These are phyloP conservation scores for Epizoanthus rinbou DNA, from an alignment of 92 coral and sea anemone genomes.

Conservation along the genomic window DNA sequence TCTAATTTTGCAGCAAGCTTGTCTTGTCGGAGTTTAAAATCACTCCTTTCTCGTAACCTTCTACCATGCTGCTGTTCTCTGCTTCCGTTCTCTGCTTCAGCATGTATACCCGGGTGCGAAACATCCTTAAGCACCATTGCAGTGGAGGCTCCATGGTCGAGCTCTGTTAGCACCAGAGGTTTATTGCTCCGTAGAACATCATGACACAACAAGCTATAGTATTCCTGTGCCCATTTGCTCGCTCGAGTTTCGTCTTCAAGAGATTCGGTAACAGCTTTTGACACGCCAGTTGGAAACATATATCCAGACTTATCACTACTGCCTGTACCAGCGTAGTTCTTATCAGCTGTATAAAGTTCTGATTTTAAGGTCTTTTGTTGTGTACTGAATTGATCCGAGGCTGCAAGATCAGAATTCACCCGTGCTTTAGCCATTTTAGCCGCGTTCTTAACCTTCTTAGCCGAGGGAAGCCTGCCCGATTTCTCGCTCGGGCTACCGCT, in stretches of 20 bases:
- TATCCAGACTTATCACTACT: not conserved
- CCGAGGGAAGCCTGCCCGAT: not conserved
- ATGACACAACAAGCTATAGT: no score
- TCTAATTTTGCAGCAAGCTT: constrained; percentile 54
- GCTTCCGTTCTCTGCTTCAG: no score
- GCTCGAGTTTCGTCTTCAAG: constrained; percentile 12
- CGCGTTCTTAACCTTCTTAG: not conserved
- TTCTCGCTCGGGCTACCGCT: not conserved
- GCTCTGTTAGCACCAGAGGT: not conserved
- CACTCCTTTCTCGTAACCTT: constrained; percentile 49
- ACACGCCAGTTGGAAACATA: not conserved
- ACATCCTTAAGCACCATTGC: not conserved
- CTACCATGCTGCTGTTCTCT: constrained; percentile 35
- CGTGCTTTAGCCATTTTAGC: not conserved
- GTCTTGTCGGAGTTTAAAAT: constrained; percentile 57
- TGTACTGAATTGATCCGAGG: not conserved
- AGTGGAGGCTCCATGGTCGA: not conserved
- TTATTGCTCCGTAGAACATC: not conserved
- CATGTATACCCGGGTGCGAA: not conserved
- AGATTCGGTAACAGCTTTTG: not conserved
- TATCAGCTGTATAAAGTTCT: not conserved
- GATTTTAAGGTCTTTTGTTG: not conserved
- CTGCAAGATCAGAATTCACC: not conserved
- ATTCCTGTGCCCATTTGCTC: constrained; percentile 28
- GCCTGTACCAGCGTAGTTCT: not conserved